Evolutionary conservation across 2,888 invertebrate genomes (phyloP), one percentile per base, ranked within the genome.

Genomic region (Polia nebulosa): DNA sequence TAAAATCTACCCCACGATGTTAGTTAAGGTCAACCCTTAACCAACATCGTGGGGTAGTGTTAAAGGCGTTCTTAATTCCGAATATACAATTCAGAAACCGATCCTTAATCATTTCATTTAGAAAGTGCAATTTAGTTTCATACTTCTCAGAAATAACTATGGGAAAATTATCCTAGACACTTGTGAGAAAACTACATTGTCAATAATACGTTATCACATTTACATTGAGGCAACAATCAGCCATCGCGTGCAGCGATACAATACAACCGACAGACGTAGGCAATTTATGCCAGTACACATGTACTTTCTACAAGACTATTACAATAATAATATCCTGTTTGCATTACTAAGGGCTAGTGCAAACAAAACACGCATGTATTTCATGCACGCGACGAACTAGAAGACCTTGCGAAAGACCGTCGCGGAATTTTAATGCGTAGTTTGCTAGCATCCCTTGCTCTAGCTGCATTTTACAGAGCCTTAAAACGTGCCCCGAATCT

Each of bases 251-350:
- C 75, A 47, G 36, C 51, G 34, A 56, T 27, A 60, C 65, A 71
- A 78, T 74, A 65, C 52, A 65, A 75, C 25, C 32, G 61, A 59
- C 52, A 41, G 59, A 65, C 61, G 53, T 59, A n/a, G 61, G 44
- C 55, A 62, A 67, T 76, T 80, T 80, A 49, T 76, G 39, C 20
- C n/a, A 65, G 59, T 56, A 51, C 45, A 41, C 13, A 56, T 11
- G 73, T 81, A 78, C 65, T 78, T 71, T 67, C 78, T 70, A 63
- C 49, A 52, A 62, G 25, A 41, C 53, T 61, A 67, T 53, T 78
- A 63, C 45, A 59, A 64, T 78, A 77, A 70, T 39, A 56, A 78
- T 72, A 68, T 81, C 74, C 69, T 75, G 75, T 71, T 75, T 39
- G 34, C 41, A 58, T 32, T 61, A 44, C 25, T 47, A 45, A 63